Evolutionary conservation across 2,797 vertebrate genomes (phyloP).

Genomic region (Sebastes steindachneri): DNA sequence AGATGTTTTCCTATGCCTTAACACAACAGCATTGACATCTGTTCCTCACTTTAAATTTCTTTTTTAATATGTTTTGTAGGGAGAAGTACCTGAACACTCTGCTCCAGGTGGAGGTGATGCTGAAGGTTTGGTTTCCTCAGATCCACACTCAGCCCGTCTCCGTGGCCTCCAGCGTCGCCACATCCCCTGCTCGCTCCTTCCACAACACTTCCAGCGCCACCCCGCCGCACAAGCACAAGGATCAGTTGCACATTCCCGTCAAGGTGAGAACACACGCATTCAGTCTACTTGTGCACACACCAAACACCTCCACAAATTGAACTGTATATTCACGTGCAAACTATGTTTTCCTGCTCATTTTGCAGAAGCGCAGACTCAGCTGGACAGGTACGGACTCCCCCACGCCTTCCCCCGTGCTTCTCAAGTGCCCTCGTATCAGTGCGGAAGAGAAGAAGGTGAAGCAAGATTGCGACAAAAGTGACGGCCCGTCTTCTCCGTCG

Average conservation of each 20-base stretch:
- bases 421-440: conserved; percentile 59
- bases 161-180: conserved; percentile 3
- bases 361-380: conserved; percentile 83
- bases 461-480: conserved; percentile 5
- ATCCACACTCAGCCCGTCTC: conserved; percentile 71
- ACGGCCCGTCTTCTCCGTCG: not conserved
- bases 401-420: conserved; percentile 58
- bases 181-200: conserved; percentile 48
- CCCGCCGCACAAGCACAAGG: conserved; percentile 76
- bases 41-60: not conserved
- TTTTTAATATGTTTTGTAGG: conserved; percentile 64
- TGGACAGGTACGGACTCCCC: conserved; percentile 81
- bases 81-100: conserved; percentile 91
- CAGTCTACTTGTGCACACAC: not conserved
- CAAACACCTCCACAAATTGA: not conserved
- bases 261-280: conserved; percentile 61
- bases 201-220: conserved; percentile 52
- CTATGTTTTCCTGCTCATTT: conserved; percentile 14
- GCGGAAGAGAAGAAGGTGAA: conserved; percentile 44
- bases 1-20: not conserved
- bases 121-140: conserved; percentile 94
- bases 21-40: not conserved
- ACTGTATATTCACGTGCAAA: conserved; percentile 4
- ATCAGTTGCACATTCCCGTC: conserved; percentile 78
- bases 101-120: conserved; percentile 94